These are phyloP conservation scores for Eidolon helvum DNA, from an alignment of 2,113 vertebrate species.

Conservation along the genomic window DNA sequence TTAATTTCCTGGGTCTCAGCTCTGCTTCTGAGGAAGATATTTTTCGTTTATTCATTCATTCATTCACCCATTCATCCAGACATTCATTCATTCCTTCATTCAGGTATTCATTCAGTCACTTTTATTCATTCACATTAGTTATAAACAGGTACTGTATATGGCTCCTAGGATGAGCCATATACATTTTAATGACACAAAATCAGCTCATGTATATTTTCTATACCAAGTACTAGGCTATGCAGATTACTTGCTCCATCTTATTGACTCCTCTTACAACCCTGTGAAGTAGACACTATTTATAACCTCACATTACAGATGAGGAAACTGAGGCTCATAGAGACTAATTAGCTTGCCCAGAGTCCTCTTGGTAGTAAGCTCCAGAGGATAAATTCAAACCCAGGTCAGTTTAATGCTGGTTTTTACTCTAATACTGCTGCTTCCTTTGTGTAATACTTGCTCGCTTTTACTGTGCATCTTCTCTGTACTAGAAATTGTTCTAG, in stretches of 20 bases:
- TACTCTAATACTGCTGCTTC: neutral
- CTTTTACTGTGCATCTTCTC: accelerated
- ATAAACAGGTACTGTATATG: neutral
- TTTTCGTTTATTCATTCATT: neutral
- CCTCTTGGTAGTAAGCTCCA: neutral
- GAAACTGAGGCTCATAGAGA: neutral
- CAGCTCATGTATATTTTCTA: neutral
- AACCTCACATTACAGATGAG: neutral
- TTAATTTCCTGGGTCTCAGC: neutral
- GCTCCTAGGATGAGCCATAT: neutral
- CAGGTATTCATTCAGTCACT: neutral
- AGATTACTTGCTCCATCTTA: neutral
- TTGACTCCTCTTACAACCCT: neutral
- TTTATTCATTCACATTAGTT: neutral
- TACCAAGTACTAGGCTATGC: neutral
- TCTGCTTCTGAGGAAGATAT: neutral
- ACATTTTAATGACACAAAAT: neutral
- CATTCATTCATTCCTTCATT: accelerated
- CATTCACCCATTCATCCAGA: too few species aligned
- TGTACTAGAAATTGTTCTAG: accelerated
- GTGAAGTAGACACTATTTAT: neutral
- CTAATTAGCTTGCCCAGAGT: neutral
- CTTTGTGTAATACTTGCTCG: accelerated
- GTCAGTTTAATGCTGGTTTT: neutral
- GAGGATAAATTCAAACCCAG: neutral